Evolutionary conservation across 2,113 vertebrate genomes (phyloP).

Genomic region (Petrocephalus zakoni): DNA sequence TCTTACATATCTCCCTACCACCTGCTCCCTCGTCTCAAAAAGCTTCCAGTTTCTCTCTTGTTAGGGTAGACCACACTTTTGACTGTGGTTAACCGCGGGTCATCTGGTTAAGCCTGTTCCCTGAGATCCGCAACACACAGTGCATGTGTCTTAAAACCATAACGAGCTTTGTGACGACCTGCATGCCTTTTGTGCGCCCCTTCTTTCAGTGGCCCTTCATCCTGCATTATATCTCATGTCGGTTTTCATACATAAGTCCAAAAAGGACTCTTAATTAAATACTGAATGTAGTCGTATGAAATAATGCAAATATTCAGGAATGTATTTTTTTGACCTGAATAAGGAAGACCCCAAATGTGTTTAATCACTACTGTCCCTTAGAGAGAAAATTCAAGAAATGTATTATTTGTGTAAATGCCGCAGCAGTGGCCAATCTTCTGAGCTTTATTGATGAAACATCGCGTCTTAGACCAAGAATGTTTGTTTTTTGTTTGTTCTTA

Average conservation of each 20-base stretch:
- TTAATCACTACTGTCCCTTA: not conserved
- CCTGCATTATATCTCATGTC: not conserved
- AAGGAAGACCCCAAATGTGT: not conserved
- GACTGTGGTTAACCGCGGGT: not conserved
- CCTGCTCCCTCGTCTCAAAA: not conserved
- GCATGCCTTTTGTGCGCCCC: not conserved
- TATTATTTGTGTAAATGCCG: not conserved
- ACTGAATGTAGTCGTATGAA: not conserved
- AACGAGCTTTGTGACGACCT: not conserved
- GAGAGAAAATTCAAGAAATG: not conserved
- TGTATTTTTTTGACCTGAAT: not conserved
- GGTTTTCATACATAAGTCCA: not conserved
- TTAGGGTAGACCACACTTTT: not conserved
- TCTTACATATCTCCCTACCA: not conserved
- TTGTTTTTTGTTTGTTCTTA: not conserved
- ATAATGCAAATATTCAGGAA: not conserved
- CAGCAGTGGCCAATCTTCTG: not conserved
- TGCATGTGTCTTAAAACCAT: not conserved
- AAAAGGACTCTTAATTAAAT: not conserved
- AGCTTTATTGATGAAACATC: not conserved
- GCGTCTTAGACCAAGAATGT: not conserved
- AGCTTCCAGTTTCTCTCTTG: not conserved
- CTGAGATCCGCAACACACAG: not conserved
- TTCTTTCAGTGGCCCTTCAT: not conserved
- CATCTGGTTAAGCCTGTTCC: not conserved